Evolutionary conservation across 1,140 invertebrate genomes (phyloP).

Genomic region (Drosophila sturtevanti): DNA sequence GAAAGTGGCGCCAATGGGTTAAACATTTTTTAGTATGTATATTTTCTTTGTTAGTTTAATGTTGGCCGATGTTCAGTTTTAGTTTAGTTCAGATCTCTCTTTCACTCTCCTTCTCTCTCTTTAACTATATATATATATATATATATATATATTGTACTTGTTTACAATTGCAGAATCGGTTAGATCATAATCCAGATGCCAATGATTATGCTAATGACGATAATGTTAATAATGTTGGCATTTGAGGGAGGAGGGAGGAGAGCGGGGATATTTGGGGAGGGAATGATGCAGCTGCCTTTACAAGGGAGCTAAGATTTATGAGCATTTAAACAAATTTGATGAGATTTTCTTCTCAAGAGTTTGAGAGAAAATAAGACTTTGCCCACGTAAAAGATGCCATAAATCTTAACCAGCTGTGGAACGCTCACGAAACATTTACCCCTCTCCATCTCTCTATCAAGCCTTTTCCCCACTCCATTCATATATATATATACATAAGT

Average conservation of each 20-base stretch:
- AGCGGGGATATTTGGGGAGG: neutral
- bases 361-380: conserved; percentile 47
- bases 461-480: neutral
- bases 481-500: neutral
- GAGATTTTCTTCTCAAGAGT: conserved; percentile 69
- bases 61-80: conserved; percentile 26
- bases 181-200: conserved; percentile 17
- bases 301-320: conserved; percentile 60
- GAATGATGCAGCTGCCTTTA: conserved; percentile 55
- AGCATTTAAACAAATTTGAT: conserved; percentile 80
- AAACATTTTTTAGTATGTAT: conserved; percentile 54
- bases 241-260: neutral
- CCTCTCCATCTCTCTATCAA: neutral
- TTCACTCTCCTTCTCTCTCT: neutral
- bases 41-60: conserved; percentile 1
- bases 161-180: conserved; percentile 50
- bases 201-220: neutral
- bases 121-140: too few relatives aligned
- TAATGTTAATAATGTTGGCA: neutral
- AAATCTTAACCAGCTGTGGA: conserved; percentile 66
- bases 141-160: conserved; percentile 10
- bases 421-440: conserved; percentile 30
- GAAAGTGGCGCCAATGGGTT: conserved; percentile 79
- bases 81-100: conserved; percentile 1
- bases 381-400: conserved; percentile 73